Base-by-base conservation (phyloP, 2,888 invertebrate genomes). In the Napeogenes inachia region DNA sequence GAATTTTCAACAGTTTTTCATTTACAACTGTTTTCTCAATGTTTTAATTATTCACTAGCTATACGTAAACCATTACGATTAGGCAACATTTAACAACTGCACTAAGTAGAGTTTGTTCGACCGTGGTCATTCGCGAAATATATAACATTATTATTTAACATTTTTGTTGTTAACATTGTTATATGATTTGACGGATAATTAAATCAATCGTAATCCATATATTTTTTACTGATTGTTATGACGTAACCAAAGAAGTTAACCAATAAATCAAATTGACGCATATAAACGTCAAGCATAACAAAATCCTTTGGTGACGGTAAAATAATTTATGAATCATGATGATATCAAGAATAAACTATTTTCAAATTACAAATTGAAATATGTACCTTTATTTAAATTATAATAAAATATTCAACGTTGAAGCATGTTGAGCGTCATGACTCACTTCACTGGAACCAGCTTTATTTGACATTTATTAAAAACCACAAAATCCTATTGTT, bases 341-440 rank as follows among this genome's bases (percentile, higher is more conserved):
- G 10, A 50, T 50, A 50, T 8, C 10, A 50, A 50, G 30, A 30
- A 30, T 50, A 50, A 50, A 8, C 50, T 50, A 50, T 50, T 50
- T 50, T 30, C 30, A 47, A 50, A 50, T 50, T 50, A 8, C 30
- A 50, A 50, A 30, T 30, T 30, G 30, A 50, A 30, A 50, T 50
- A 30, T 42, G 42, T 42, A 42, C 12, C 5, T 38, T 6, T 5
- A 10, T 50, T 50, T 50, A 3, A 50, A 50, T 50, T 50, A 50
- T 50, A 50, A 50, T 50, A 50, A 30, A 50, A 12, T 50, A 30
- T 50, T 50, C 50, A 50, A 50, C 30, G 21, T 47, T 21, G 30
- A 50, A 30, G 50, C 50, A 50, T 21, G 50, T 50, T 21, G 50
- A 8, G 3, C 30, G 50, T 4, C 30, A 50, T 50, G 50, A 47